Evolutionary conservation across 92 coral and sea anemone species (phyloP).

Genomic region (Diadumene lineata): DNA sequence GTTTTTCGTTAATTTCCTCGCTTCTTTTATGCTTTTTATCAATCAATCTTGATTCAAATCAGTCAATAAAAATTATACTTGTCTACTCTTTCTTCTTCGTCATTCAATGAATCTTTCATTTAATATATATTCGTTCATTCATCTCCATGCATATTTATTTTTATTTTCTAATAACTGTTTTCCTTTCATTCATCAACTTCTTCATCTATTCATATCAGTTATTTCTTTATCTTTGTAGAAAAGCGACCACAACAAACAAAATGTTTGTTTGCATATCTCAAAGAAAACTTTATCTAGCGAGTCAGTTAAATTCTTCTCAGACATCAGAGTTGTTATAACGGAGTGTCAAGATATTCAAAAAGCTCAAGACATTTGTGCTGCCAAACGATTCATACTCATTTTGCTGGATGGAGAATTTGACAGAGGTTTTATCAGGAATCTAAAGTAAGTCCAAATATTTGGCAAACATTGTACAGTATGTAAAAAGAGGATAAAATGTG

Average conservation of each 20-base stretch:
- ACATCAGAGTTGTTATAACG: slow-evolving; percentile 8
- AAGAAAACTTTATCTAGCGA: slow-evolving; percentile 11
- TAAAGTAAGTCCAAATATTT: slow-evolving; percentile 19
- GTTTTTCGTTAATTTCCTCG: no score
- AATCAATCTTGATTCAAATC: no score
- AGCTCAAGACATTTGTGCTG: slow-evolving; percentile 20
- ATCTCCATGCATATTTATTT: no score
- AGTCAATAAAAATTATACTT: no score
- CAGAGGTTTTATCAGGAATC: slow-evolving; percentile 20
- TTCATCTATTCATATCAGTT: no score
- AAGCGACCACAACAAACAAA: not conserved
- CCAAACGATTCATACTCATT: slow-evolving; percentile 17
- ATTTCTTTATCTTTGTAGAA: not conserved
- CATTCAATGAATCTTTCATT: no score
- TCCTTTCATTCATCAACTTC: no score
- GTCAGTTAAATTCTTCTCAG: slow-evolving; percentile 4
- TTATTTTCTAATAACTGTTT: no score
- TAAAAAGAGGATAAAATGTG: not conserved
- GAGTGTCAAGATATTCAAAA: slow-evolving; percentile 16
- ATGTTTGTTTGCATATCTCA: slow-evolving; percentile 19
- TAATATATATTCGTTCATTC: no score
- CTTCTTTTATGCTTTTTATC: no score
- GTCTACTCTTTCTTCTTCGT: no score
- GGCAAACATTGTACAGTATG: not conserved
- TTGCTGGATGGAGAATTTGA: slow-evolving; percentile 25